phyloP scores from a whole-genome alignment of 2,888 invertebrate species.

The Dysmachus trigonus region DNA sequence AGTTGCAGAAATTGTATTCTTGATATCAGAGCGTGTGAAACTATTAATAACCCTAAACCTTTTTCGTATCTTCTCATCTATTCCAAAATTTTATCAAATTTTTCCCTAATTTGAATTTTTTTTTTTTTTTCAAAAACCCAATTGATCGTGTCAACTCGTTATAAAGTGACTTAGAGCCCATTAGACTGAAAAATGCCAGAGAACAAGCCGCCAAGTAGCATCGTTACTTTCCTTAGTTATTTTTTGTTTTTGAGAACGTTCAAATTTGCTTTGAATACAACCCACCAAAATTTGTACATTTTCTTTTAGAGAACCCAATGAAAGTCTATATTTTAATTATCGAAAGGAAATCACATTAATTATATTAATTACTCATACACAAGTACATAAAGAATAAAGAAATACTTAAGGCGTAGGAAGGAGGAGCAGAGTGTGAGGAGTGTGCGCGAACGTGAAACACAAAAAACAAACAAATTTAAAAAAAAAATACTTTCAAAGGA shows the following conservation, averaged over 20 bases:
- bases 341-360: conserved; percentile 38
- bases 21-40: too few relatives aligned
- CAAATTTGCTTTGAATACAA: conserved; percentile 37
- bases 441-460: conserved; percentile 7
- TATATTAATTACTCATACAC: conserved; percentile 38
- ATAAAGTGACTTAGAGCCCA: not conserved
- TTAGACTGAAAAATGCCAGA: not conserved
- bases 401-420: conserved; percentile 22
- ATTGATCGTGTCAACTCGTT: not conserved
- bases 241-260: conserved; percentile 20
- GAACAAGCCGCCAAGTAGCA: conserved; percentile 1
- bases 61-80: not conserved
- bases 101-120: not conserved
- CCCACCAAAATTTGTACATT: conserved; percentile 39
- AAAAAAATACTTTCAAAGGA: conserved; percentile 28
- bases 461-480: not conserved
- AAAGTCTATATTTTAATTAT: conserved; percentile 39
- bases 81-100: not conserved
- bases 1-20: too few relatives aligned
- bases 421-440: conserved; percentile 2
- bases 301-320: conserved; percentile 22
- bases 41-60: not conserved
- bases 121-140: not conserved
- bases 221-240: conserved; percentile 32
- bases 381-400: not conserved